Evolutionary conservation across 2,888 invertebrate species (phyloP).

Genomic region (Trissoscelio sp.): DNA sequence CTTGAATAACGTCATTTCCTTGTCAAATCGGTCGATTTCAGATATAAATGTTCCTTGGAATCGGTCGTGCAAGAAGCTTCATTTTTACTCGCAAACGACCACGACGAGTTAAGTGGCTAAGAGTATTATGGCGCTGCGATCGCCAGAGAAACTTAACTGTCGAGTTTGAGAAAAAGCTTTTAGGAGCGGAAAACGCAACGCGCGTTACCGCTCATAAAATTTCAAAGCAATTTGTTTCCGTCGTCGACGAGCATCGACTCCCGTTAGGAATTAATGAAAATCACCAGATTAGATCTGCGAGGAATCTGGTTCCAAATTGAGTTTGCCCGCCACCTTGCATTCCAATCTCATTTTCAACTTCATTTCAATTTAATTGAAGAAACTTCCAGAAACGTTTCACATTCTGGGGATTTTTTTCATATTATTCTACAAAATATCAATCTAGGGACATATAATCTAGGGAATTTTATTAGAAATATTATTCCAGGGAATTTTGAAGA

Average conservation of each 20-base stretch:
- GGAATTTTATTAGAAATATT: too few species aligned
- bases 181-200: conserved; percentile 72
- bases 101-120: conserved; percentile 75
- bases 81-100: conserved; percentile 64
- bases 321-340: background rate
- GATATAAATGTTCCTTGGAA: conserved; percentile 48
- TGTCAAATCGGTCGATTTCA: conserved; percentile 39
- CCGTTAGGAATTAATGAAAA: conserved; percentile 38
- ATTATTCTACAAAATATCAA: too few species aligned
- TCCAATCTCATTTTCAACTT: background rate
- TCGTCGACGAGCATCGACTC: conserved; percentile 11
- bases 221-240: conserved; percentile 79
- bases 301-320: conserved; percentile 3
- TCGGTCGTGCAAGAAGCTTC: conserved; percentile 47
- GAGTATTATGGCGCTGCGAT: conserved; percentile 75
- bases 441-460: too few species aligned
- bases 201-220: conserved; percentile 79
- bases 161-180: conserved; percentile 77
- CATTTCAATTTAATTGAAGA: too few species aligned
- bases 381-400: too few species aligned
- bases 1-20: conserved; percentile 15
- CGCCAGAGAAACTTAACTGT: conserved; percentile 74
- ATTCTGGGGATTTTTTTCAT: too few species aligned
- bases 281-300: conserved; percentile 18
- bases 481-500: too few species aligned